phyloP scores from a whole-genome alignment of 2,113 vertebrate species.

The Barbus barbus region DNA sequence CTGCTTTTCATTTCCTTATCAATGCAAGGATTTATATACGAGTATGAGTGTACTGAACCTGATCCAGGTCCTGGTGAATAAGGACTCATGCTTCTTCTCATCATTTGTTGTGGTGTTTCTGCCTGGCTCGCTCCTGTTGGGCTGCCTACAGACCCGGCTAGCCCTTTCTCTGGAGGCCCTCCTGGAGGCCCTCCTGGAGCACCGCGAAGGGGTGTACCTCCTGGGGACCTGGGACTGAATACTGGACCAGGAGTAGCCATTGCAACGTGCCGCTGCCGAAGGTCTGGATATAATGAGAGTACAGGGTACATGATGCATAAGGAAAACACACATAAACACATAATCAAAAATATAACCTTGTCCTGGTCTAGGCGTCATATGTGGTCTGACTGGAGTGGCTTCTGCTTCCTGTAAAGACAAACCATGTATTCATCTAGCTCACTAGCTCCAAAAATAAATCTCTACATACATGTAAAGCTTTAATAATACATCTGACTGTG shows the following conservation, averaged over 20 bases:
- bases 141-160: constrained; percentile 39
- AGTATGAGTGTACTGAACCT: constrained; percentile 64
- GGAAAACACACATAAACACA: background rate
- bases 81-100: constrained; percentile 75
- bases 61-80: constrained; percentile 84
- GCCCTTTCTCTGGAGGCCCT: constrained; percentile 84
- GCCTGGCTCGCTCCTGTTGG: constrained; percentile 68
- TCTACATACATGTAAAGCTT: background rate
- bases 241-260: constrained; percentile 75
- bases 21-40: background rate
- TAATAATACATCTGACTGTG: background rate
- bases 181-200: constrained; percentile 89
- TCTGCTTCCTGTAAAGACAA: constrained; percentile 82
- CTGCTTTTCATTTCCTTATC: background rate
- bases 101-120: constrained; percentile 71
- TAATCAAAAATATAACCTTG: constrained; percentile 80
- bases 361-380: constrained; percentile 85
- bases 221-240: constrained; percentile 59
- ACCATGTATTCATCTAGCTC: background rate
- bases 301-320: background rate
- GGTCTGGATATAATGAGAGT: constrained; percentile 73
- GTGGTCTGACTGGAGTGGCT: constrained; percentile 78
- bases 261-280: constrained; percentile 86
- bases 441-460: background rate
- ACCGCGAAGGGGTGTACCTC: constrained; percentile 74